Evolutionary conservation across 1,140 invertebrate genomes (phyloP).

Genomic region (Homalodisca vitripennis): DNA sequence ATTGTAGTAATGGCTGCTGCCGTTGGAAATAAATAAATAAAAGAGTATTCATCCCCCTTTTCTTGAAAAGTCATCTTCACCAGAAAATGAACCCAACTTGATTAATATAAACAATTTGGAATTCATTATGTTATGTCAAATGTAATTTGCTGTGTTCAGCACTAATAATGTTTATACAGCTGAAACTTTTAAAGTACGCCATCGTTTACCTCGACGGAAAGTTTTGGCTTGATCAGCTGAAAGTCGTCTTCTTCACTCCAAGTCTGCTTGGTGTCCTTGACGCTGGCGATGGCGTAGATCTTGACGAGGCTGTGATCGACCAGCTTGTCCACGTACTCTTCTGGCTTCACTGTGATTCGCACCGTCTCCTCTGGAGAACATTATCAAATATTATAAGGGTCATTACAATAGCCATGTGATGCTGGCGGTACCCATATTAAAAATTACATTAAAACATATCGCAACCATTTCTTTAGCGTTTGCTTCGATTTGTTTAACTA

Average conservation of each 20-base stretch:
- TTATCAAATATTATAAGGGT: no score
- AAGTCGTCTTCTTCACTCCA: conserved; percentile 72
- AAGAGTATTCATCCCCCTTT: no score
- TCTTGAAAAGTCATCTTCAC: no score
- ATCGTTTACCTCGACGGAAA: conserved; percentile 56
- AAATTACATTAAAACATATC: no score
- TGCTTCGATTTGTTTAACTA: no score
- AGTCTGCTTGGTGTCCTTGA: conserved; percentile 65
- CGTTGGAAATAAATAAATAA: no score
- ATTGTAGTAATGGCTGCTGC: no score
- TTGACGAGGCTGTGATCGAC: conserved; percentile 69
- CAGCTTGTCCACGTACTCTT: conserved; percentile 63
- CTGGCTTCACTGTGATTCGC: conserved; percentile 25
- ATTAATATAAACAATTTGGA: background rate
- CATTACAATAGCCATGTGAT: no score
- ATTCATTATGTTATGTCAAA: background rate
- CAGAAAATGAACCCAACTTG: background rate
- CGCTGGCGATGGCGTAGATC: conserved; percentile 63
- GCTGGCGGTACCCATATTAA: no score
- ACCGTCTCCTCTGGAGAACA: conserved; percentile 32
- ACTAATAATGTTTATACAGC: background rate
- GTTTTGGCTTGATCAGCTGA: conserved; percentile 60
- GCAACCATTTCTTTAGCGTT: no score
- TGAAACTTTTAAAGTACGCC: background rate
- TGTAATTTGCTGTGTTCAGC: background rate